These are phyloP conservation scores for Theretra japonica DNA, from an alignment of 2,888 invertebrate species.

Conservation along the genomic window DNA sequence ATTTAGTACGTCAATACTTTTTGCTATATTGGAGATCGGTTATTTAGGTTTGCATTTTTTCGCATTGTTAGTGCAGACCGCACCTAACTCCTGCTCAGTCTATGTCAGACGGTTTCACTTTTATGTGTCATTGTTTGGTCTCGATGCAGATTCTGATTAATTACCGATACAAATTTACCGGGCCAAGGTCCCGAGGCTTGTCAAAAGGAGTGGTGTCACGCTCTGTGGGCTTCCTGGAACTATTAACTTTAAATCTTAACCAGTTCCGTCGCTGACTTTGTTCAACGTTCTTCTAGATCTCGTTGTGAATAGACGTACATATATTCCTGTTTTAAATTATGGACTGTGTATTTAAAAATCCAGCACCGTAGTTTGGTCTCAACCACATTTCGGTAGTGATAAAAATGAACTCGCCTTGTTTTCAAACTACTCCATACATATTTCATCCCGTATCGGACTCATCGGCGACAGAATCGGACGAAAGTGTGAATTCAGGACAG, in stretches of 20 bases:
- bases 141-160: constrained; percentile 53
- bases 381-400: constrained; percentile 33
- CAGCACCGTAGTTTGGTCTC: not conserved
- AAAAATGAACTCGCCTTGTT: constrained; percentile 77
- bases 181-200: constrained; percentile 75
- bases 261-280: constrained; percentile 68
- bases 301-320: constrained; percentile 57
- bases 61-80: constrained; percentile 25
- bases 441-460: constrained; percentile 78
- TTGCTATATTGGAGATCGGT: not conserved
- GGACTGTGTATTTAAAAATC: constrained; percentile 21
- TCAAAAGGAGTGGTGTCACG: constrained; percentile 69
- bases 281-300: constrained; percentile 63
- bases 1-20: not conserved
- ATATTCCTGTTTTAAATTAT: not conserved
- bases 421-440: constrained; percentile 71
- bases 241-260: constrained; percentile 56
- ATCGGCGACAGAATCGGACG: constrained; percentile 78
- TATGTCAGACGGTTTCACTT: constrained; percentile 40
- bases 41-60: not conserved
- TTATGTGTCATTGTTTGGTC: constrained; percentile 52
- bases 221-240: constrained; percentile 56
- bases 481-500: constrained; percentile 71
- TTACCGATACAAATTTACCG: constrained; percentile 57
- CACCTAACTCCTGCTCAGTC: constrained; percentile 32